Evolutionary conservation across 2,888 invertebrate species (phyloP).

Genomic region (Desoria tigrina): DNA sequence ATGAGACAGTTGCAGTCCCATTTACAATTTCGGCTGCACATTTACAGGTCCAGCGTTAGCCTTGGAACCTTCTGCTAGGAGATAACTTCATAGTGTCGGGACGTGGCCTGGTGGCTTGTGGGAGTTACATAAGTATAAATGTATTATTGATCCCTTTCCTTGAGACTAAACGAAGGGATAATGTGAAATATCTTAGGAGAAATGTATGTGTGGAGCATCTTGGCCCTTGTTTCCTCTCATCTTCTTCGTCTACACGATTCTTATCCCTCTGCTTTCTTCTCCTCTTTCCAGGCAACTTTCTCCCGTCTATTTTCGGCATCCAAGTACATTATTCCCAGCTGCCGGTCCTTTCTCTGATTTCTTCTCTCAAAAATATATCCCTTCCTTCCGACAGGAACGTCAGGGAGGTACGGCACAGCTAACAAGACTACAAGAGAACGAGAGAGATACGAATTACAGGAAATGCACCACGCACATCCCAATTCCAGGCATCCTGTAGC

Average conservation of each 20-base stretch:
- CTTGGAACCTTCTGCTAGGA: background rate
- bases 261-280: background rate
- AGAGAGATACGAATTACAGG: background rate
- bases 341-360: constrained; percentile 5
- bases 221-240: constrained; percentile 3
- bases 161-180: background rate
- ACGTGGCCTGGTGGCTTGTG: background rate
- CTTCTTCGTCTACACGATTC: no score
- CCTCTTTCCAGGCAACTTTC: no score
- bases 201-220: background rate
- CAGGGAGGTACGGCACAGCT: background rate
- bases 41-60: background rate
- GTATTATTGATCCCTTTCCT: constrained; percentile 9
- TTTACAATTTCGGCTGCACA: constrained; percentile 8
- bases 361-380: background rate
- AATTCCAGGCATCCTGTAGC: no score
- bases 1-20: constrained; percentile 1
- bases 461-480: background rate
- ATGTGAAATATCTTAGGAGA: background rate
- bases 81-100: no score
- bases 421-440: no score
- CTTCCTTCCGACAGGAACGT: background rate
- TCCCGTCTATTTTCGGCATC: background rate
- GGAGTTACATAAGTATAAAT: background rate
- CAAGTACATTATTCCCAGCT: constrained; percentile 5